These are phyloP conservation scores for Hylyphantes graminicola DNA, from an alignment of 1,140 invertebrate genomes.

Conservation along the genomic window DNA sequence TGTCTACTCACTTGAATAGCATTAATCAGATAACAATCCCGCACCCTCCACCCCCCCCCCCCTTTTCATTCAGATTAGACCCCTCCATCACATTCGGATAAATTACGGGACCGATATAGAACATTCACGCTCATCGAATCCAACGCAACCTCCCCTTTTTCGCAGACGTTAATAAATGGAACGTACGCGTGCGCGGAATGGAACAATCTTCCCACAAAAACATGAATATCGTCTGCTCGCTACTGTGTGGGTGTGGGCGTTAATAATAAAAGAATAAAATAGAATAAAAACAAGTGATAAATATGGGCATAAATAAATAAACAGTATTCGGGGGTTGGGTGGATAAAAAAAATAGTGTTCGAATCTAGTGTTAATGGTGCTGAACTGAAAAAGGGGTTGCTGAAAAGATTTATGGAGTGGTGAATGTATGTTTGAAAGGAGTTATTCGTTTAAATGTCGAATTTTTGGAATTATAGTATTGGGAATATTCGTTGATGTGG, in stretches of 20 bases:
- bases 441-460: too few relatives aligned
- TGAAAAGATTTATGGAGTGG: constrained; percentile 8
- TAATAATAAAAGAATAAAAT: constrained; percentile 14
- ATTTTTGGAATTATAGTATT: too few relatives aligned
- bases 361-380: constrained; percentile 36
- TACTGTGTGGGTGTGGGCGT: not conserved
- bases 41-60: not conserved
- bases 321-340: constrained; percentile 18
- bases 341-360: too few relatives aligned
- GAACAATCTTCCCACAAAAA: not conserved
- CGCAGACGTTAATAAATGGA: not conserved
- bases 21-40: too few relatives aligned
- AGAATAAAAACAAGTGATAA: constrained; percentile 28
- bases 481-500: too few relatives aligned
- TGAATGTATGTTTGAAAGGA: too few relatives aligned
- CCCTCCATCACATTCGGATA: constrained; percentile 29
- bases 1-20: too few relatives aligned
- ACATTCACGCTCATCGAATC: not conserved
- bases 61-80: constrained; percentile 5
- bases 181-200: not conserved
- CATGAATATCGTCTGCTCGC: not conserved
- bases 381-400: not conserved
- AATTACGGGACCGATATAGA: constrained; percentile 15
- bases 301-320: constrained; percentile 39
- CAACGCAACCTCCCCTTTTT: not conserved